These are phyloP conservation scores for Nephotettix cincticeps DNA, from an alignment of 1,140 invertebrate genomes.

Conservation along the genomic window DNA sequence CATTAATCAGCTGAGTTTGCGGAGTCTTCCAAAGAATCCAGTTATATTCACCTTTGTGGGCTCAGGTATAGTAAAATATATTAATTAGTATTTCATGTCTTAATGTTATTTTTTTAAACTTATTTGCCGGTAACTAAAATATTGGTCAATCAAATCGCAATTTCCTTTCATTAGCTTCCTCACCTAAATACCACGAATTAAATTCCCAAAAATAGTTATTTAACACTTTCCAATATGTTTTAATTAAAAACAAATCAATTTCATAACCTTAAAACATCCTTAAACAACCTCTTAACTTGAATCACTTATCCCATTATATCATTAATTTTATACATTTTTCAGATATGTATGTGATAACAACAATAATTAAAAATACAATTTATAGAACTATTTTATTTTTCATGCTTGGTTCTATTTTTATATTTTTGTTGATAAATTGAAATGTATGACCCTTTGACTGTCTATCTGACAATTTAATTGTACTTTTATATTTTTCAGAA, in stretches of 20 bases:
- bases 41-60: not conserved
- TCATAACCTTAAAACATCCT: not conserved
- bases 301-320: not conserved
- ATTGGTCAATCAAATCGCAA: slow-evolving; percentile 2
- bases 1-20: not conserved
- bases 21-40: not conserved
- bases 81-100: not conserved
- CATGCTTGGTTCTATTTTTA: no score
- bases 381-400: no score
- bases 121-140: slow-evolving; percentile 1
- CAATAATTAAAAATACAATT: no score
- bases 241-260: no score
- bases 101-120: slow-evolving; percentile 37
- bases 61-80: slow-evolving; percentile 10
- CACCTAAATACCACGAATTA: not conserved
- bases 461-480: no score
- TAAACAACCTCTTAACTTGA: not conserved
- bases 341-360: no score
- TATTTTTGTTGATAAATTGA: no score
- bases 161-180: not conserved
- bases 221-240: no score
- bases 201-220: not conserved
- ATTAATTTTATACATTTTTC: not conserved
- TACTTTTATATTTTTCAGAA: no score
- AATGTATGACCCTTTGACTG: no score